Evolutionary conservation across 2,888 invertebrate species (phyloP).

Genomic region (Meteorus cinctellus): DNA sequence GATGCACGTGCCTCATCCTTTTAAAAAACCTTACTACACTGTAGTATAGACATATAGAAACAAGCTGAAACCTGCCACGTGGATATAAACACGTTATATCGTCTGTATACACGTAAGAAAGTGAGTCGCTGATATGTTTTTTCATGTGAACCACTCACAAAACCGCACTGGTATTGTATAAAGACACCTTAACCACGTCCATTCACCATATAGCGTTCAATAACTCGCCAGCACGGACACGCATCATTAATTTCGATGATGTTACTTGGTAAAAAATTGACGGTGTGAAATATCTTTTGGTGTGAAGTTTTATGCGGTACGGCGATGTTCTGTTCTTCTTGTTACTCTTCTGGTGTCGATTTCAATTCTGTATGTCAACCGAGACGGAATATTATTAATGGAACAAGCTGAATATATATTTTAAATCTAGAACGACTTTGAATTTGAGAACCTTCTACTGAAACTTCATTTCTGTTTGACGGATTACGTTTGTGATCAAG

Average conservation of each 20-base stretch:
- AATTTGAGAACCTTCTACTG: too few relatives aligned
- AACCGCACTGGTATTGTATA: too few relatives aligned
- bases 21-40: background rate
- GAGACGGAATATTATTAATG: too few relatives aligned
- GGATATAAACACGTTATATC: background rate
- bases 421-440: too few relatives aligned
- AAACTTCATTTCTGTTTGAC: too few relatives aligned
- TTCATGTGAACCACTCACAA: too few relatives aligned
- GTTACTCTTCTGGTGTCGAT: too few relatives aligned
- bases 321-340: background rate
- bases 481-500: too few relatives aligned
- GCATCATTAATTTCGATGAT: slow-evolving; percentile 29
- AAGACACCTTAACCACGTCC: background rate
- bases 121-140: background rate
- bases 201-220: background rate
- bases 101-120: background rate
- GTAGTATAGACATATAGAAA: background rate
- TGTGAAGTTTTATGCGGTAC: background rate
- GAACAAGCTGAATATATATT: too few relatives aligned
- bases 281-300: background rate
- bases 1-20: slow-evolving; percentile 15
- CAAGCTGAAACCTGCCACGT: background rate
- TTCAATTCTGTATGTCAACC: too few relatives aligned
- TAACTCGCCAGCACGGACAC: background rate
- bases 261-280: background rate